Percentiles rank a stretch among this genome's conserved stretches.
Conservation (phyloP, 2,113 vertebrate species). For the Heliornis fulica region DNA sequence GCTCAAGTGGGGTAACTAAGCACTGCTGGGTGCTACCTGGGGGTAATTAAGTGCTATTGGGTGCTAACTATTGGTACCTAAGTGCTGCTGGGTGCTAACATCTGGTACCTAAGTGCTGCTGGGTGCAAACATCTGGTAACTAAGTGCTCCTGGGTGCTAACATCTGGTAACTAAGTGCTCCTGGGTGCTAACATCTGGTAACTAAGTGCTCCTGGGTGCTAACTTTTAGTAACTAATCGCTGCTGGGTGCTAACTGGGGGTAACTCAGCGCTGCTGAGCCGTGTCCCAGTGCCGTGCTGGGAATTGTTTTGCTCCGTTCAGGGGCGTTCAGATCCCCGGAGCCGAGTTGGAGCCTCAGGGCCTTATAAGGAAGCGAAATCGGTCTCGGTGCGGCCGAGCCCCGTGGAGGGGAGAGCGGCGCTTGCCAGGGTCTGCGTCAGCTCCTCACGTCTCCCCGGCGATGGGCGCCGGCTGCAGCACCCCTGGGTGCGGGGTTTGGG, state of each 20-base stretch:
- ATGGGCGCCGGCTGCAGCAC: neutral
- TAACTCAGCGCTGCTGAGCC: neutral
- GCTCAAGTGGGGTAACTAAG: too few relatives aligned
- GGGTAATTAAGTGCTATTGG: too few relatives aligned
- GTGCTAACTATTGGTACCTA: too few relatives aligned
- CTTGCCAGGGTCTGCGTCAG: conserved; percentile 51
- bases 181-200: too few relatives aligned
- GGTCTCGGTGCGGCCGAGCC: neutral
- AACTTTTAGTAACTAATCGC: too few relatives aligned
- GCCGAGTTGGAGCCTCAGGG: conserved; percentile 28
- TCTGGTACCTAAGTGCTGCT: too few relatives aligned
- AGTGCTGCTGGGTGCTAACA: too few relatives aligned
- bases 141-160: too few relatives aligned
- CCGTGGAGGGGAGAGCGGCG: neutral
- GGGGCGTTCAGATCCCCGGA: neutral
- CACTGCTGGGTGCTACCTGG: too few relatives aligned
- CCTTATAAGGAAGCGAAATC: conserved; percentile 75
- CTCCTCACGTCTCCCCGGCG: neutral
- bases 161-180: too few relatives aligned
- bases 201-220: too few relatives aligned
- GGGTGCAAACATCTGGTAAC: too few relatives aligned
- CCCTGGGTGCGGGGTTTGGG: fast-evolving
- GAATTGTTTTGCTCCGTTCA: conserved; percentile 20
- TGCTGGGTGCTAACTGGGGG: neutral
- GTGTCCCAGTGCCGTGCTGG: neutral